Percentiles rank a stretch among this genome's conserved stretches.
These are phyloP conservation scores for Neuroscelio doddi DNA, from an alignment of 2,888 invertebrate species.

Conservation along the genomic window DNA sequence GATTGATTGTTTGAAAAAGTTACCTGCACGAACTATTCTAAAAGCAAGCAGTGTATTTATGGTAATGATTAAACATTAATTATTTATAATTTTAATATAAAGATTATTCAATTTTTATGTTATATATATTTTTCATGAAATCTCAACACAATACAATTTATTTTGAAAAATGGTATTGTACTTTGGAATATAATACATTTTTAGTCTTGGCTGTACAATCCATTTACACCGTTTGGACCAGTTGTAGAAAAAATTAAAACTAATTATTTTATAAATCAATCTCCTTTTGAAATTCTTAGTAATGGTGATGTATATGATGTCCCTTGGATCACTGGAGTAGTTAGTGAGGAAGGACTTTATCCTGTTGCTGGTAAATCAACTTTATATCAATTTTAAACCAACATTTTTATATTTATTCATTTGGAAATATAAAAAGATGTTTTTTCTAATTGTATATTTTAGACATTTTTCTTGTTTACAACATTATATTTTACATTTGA, in stretches of 20 bases:
- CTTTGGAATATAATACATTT: too few relatives aligned
- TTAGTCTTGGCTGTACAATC: slow-evolving; percentile 77
- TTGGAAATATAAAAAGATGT: too few relatives aligned
- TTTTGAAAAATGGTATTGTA: background rate
- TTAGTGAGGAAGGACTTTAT: slow-evolving; percentile 82
- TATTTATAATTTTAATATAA: background rate
- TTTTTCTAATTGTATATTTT: too few relatives aligned
- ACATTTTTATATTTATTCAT: too few relatives aligned
- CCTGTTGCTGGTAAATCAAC: slow-evolving; percentile 79
- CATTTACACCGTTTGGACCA: slow-evolving; percentile 83
- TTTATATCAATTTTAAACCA: too few relatives aligned
- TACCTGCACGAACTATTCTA: slow-evolving; percentile 77
- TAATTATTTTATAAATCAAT: slow-evolving; percentile 75
- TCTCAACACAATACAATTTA: slow-evolving; percentile 5
- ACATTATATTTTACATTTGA: too few relatives aligned
- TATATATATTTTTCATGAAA: too few relatives aligned
- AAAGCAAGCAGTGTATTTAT: slow-evolving; percentile 75
- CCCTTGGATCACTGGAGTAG: slow-evolving; percentile 80
- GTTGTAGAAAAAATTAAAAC: slow-evolving; percentile 75
- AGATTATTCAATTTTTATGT: too few relatives aligned
- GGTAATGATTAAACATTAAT: slow-evolving; percentile 63
- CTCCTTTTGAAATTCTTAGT: slow-evolving; percentile 78
- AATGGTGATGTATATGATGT: slow-evolving; percentile 77
- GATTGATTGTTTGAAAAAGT: slow-evolving; percentile 78
- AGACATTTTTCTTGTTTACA: too few relatives aligned